Base-by-base conservation (phyloP, 2,113 vertebrate genomes). In the Okapia johnstoni region DNA sequence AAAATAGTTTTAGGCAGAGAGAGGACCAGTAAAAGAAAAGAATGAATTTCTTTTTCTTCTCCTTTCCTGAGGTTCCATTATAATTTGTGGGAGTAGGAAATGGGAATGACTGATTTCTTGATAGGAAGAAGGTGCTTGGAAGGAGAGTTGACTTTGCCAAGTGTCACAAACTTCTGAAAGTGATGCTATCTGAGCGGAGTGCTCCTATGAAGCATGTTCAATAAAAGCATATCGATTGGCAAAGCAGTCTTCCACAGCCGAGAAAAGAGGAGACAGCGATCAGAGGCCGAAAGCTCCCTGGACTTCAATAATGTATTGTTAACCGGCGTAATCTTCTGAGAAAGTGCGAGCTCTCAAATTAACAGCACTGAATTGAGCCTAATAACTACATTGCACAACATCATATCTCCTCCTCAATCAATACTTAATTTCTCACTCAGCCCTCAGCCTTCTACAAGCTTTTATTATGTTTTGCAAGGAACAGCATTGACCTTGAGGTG, bases 401-500 rank as follows among this genome's bases (percentile, higher is more conserved):
- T 96, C 97, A 95, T 91, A 96, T 96, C 85, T 86, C 92, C 81
- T 54, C 83, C 87, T 96, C 98, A 98, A 99, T 99, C 99, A 98
- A 99, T 99, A 99, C 97, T 98, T 99, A 97, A 98, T 99, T 98
- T 98, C 98, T 98, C 98, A 93, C 90, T 93, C 55, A 96, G 88
- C 76, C 93, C 92, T 96, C 66, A 93, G 88, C 97, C 97, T 97
- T 95, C 85, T 93, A 86, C 63, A 85, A 98, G 95, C 73, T 86
- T 95, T 97, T 96, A 93, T 95, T 96, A n/a, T 96, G 88, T 88
- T 97, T 98, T 97, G 86, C 85, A 95, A 96, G 95, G 89, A 97
- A 96, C 10, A 54, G 5, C 96, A 90, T 8, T 97, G 83, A 98
- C 54, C 93, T 93, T 52, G 61, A 54, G 58, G 81, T 97, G 36